Conservation (phyloP, 2,113 vertebrate species). For the Pelobates fuscus region DNA sequence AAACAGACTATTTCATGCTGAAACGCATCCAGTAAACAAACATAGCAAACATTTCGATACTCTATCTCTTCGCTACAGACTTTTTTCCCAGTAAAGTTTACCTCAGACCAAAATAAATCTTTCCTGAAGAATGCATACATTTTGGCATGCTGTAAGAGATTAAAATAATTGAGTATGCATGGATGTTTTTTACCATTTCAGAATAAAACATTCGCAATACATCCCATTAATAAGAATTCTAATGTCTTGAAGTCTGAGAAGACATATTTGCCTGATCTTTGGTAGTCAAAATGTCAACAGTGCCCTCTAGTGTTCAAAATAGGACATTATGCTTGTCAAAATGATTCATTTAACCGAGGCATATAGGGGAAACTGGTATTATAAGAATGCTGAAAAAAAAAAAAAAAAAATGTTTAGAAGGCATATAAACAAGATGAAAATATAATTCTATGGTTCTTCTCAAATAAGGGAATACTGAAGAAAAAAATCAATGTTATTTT, state of each 20-base stretch:
- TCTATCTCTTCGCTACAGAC: no score
- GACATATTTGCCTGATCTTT: neutral
- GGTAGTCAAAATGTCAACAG: slow-evolving; percentile 4
- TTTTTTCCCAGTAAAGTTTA: slow-evolving; percentile 4
- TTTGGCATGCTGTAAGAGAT: slow-evolving; percentile 16
- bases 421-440: no score
- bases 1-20: no score
- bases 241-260: neutral
- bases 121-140: slow-evolving; percentile 18
- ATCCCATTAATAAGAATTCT: slow-evolving; percentile 18
- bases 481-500: no score
- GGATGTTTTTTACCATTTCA: slow-evolving; percentile 8
- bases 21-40: neutral
- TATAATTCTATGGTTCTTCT: no score
- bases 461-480: no score
- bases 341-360: neutral
- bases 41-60: neutral
- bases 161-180: slow-evolving; percentile 20
- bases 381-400: no score
- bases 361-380: no score
- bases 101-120: slow-evolving; percentile 20
- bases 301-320: slow-evolving; percentile 23
- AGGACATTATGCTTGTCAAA: neutral
- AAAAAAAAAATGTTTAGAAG: no score
- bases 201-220: neutral